A percentile compares a stretch with the other conserved stretches of the same genome.
phyloP scores from a whole-genome alignment of 2,113 vertebrate genomes.

The Sturnira hondurensis region DNA sequence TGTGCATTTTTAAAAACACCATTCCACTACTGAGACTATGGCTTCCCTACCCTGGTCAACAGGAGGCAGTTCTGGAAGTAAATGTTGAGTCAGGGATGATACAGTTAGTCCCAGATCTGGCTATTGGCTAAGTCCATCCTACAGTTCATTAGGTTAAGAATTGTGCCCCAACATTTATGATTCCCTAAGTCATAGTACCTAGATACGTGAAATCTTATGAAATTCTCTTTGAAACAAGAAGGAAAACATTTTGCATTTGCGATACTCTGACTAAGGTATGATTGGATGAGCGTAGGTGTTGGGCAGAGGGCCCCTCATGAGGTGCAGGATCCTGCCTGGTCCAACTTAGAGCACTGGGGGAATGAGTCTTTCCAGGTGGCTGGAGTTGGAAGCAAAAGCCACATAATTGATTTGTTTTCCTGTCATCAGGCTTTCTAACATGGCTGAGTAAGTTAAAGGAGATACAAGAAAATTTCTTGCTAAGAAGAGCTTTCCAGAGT shows the following conservation, averaged over 20 bases:
- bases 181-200: not conserved
- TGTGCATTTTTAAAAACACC: not conserved
- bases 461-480: not conserved
- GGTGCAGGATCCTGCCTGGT: not conserved
- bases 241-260: not conserved
- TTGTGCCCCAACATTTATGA: too few relatives aligned
- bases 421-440: not conserved
- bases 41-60: not conserved
- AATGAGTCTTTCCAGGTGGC: not conserved
- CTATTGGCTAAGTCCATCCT: not conserved
- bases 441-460: not conserved
- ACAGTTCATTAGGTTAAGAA: not conserved
- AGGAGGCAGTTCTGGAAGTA: not conserved
- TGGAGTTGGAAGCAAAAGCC: not conserved
- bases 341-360: not conserved
- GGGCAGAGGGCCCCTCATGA: not conserved
- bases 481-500: not conserved
- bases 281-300: not conserved
- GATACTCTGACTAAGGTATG: not conserved
- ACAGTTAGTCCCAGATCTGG: not conserved
- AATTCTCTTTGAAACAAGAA: not conserved
- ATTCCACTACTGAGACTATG: not conserved
- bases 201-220: not conserved
- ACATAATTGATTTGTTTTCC: not conserved
- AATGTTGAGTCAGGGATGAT: not conserved